Percentiles rank a stretch among this genome's conserved stretches.
Conservation (phyloP, 1,140 invertebrate genomes). For the Microplitis demolitor region DNA sequence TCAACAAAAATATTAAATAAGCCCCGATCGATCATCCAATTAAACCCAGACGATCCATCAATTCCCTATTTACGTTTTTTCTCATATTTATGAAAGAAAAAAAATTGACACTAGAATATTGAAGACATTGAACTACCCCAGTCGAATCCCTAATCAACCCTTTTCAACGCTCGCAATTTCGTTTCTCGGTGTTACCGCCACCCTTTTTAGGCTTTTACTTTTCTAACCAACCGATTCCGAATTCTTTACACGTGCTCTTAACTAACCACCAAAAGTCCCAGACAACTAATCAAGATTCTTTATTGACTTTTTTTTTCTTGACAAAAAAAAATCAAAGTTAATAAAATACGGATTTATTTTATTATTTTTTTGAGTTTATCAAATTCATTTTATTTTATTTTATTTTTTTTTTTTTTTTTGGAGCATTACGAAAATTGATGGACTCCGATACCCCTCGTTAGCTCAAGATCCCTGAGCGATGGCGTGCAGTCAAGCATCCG, state of each 20-base stretch:
- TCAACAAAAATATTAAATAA: constrained; percentile 37
- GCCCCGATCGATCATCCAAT: constrained; percentile 60
- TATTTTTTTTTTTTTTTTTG: background rate
- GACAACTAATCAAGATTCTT: constrained; percentile 21
- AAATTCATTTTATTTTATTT: background rate
- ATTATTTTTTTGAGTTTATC: background rate
- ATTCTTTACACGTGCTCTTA: constrained; percentile 21
- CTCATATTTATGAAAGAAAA: background rate
- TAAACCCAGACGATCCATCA: constrained; percentile 39
- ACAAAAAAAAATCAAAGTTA: background rate
- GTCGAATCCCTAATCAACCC: constrained; percentile 61
- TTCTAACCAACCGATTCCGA: background rate
- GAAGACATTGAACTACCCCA: constrained; percentile 2
- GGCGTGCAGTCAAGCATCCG: constrained; percentile 33
- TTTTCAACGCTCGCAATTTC: constrained; percentile 61
- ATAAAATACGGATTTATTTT: background rate
- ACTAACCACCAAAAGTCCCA: constrained; percentile 23
- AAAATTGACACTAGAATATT: constrained; percentile 1
- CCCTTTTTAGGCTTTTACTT: background rate
- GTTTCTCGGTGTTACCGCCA: constrained; percentile 23
- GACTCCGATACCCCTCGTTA: constrained; percentile 40
- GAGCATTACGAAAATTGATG: background rate
- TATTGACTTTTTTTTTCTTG: background rate
- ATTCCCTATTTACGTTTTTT: background rate
- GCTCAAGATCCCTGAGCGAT: constrained; percentile 29